Evolutionary conservation across 1,140 invertebrate genomes (phyloP), one percentile per base, ranked within the genome.

Genomic region (Agraylea sexmaculata): DNA sequence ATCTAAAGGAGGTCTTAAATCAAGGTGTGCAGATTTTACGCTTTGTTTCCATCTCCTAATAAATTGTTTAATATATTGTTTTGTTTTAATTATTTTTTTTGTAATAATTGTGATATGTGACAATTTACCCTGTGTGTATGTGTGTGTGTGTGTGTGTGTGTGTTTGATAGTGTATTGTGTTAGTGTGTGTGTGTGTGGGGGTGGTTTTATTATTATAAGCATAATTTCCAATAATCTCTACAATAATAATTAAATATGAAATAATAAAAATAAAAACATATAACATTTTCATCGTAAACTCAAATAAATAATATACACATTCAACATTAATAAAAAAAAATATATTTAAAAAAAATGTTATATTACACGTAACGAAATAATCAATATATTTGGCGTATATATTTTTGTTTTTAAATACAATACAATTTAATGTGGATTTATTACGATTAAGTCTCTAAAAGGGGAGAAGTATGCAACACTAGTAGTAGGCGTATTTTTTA

Each of bases 51-150:
- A 30, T 29, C 31, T 39, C 13, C n/a, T 17, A 38, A 22, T 39
- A 42, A 39, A 35, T 47, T 47, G 13, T 45, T 32, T 30, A 44
- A 45, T 34, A 45, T 43, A 43, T 42, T 48, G 45, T 37, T 25
- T 28, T 40, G 18, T 38, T 42, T 17, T 38, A 45, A 34, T 42
- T 29, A 43, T 49, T 42, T 43, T 41, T 38, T 40, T 49, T 23
- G 43, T 49, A 49, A 49, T 45, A 45, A 30, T 37, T 45, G 47
- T 49, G 47, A 49, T 49, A 49, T 49, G 46, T 47, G 47, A 40
- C 43, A 40, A 20, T 45, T 49, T 49, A 49, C 47, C 47, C 47
- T 49, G 47, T 49, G 47, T 48, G 40, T 42, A 45, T 49, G 35
- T 49, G 42, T 45, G 47, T 43, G 40, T 45, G 40, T 34, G 39